Base-by-base conservation (phyloP, 2,113 vertebrate species). In the Oreochromis niloticus region DNA sequence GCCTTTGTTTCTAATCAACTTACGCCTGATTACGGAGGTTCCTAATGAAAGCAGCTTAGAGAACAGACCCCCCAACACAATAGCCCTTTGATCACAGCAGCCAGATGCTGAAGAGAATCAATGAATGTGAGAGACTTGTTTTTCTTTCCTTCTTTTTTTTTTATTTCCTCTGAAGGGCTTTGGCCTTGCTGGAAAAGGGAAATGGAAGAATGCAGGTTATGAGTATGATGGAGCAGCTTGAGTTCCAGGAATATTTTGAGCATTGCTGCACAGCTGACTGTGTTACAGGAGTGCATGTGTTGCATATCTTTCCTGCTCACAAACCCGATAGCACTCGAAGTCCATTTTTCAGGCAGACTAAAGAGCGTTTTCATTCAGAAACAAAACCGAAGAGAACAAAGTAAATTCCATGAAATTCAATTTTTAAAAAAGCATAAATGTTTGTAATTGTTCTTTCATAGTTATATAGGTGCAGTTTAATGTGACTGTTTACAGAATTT, bases 1-100 rank as follows among this genome's bases (percentile, higher is more conserved):
- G 22, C 88, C 84, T 85, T 91, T 92, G 92, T 93, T 94, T 92
- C 87, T 93, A 92, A 93, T 95, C 94, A 93, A 91, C 90, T 93
- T 86, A 91, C 4, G 17, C 83, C 75, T 78, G 85, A 86, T 83
- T 88, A 89, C 84, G 83, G 84, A 91, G 82, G 91, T 87, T 82
- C 75, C 80, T 91, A 87, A 84, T 48, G 79, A 94, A 94, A 95
- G 89, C 85, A 56, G 93, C 92, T 94, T 94, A 88, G 43, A 43
- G 55, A 43, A 52, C 73, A 81, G 81, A 55, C 82, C 79, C 83
- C 80, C 80, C 59, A 84, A 75, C 85, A 93, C 92, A 92, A 92
- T 83, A 39, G 84, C 80, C 75, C 90, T 87, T 88, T 93, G 87
- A 92, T 85, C 61, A 52, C 4, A 80, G 79, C 52, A 52, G 43